Evolutionary conservation across 2,888 invertebrate species (phyloP), one percentile per base, ranked within the genome.

Genomic region (Athrips mouffetella): DNA sequence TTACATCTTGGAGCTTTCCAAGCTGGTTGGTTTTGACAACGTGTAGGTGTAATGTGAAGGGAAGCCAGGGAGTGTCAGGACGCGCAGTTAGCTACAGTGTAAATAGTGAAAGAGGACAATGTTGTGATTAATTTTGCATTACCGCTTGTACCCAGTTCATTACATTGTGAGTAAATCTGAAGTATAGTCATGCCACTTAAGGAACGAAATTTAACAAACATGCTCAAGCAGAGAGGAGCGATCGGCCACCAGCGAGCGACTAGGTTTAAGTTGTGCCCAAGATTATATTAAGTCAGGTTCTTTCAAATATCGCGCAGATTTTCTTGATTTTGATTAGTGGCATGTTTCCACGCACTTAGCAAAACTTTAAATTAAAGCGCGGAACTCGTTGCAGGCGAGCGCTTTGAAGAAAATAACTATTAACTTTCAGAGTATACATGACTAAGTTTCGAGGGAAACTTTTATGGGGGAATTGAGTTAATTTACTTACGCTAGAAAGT

Each of bases 191-290:
- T 88, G 88, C 88, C 76, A 76, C 67, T 78, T 78, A 76, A 73
- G 71, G 67, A 78, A 79, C 71, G 67, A n/a, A 80, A 71, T 76
- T 66, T 62, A 78, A 86, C 80, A 80, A 78, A 79, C 88, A 88
- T 88, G 88, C 88, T 74, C 62, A 85, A 86, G 86, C 86, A 58
- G 70, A 73, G 68, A 65, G 60, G 82, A 86, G 84, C 87, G 86
- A 86, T 80, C 85, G 87, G 85, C 74, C 83, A 66, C 73, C 70
- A 56, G 61, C 68, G 63, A 56, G 61, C 68, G 63, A 63, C 68
- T 54, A 60, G 57, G 74, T 80, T 81, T 80, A 82, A 83, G 76
- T 84, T 83, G 82, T 80, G 80, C 80, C 83, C 56, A 50, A 48
- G 54, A 48, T 59, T 55, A 58, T 25, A 25, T 4, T 8, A 4